Conservation (phyloP, 2,113 vertebrate species). For the Candoia aspera region DNA sequence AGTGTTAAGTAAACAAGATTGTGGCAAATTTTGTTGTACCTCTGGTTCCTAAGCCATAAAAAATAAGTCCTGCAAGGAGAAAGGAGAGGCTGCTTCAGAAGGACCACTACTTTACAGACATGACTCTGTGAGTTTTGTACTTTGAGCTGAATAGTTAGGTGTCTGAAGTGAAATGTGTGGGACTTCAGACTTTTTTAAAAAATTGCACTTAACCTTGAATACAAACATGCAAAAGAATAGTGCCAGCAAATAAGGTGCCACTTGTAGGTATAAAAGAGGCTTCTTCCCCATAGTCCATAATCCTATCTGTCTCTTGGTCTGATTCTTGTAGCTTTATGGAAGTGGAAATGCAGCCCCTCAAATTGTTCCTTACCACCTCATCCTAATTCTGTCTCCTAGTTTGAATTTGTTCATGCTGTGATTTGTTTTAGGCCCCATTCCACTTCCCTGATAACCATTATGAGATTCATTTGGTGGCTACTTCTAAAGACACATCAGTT, state of each 20-base stretch:
- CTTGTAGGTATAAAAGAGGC: background rate
- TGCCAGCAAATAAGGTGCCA: background rate
- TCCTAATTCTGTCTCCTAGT: slow-evolving; percentile 28
- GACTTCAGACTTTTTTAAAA: background rate
- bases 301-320: background rate
- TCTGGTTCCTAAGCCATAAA: slow-evolving; percentile 18
- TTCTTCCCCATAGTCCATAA: too few relatives aligned
- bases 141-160: background rate
- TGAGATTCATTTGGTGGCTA: slow-evolving; percentile 43
- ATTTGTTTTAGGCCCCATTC: slow-evolving; percentile 49
- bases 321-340: background rate
- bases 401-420: background rate
- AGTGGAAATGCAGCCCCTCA: background rate
- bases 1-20: slow-evolving; percentile 23
- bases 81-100: slow-evolving; percentile 24
- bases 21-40: slow-evolving; percentile 43
- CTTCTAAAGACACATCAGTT: slow-evolving; percentile 49
- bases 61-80: slow-evolving; percentile 2
- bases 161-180: background rate
- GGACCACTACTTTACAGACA: background rate
- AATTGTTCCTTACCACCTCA: slow-evolving; percentile 2
- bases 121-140: background rate
- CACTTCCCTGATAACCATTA: slow-evolving; percentile 20
- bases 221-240: background rate
- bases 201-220: background rate